A percentile compares a stretch with the other conserved stretches of the same genome.
Conservation (phyloP, 2,113 vertebrate species). For the Pseudorasbora parva region DNA sequence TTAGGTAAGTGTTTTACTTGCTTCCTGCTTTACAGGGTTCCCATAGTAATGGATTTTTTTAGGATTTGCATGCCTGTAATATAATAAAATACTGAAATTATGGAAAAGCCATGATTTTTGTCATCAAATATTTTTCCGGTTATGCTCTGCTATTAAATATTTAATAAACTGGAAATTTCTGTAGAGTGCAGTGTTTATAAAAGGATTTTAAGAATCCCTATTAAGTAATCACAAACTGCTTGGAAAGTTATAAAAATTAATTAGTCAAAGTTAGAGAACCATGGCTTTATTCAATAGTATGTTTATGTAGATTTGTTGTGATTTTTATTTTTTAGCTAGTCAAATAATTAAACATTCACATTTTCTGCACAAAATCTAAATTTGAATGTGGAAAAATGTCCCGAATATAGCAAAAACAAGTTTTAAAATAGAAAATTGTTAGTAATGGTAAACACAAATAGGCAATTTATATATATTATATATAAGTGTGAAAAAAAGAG, state of each 20-base stretch:
- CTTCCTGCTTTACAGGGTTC: background rate
- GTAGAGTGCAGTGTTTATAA: background rate
- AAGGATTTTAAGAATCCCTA: background rate
- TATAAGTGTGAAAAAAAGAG: background rate
- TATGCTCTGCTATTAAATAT: background rate
- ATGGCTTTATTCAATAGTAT: background rate
- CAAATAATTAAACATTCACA: background rate
- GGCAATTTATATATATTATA: too few relatives aligned
- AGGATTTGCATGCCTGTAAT: background rate
- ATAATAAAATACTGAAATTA: background rate
- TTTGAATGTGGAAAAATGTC: background rate
- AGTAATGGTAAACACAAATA: too few relatives aligned
- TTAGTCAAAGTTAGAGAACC: background rate
- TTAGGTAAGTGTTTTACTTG: slow-evolving; percentile 83
- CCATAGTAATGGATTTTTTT: background rate
- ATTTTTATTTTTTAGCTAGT: background rate
- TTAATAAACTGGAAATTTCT: background rate
- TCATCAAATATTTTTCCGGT: background rate
- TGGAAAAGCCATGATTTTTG: background rate
- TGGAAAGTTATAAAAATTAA: background rate
- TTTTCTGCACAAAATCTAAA: background rate
- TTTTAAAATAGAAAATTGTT: too few relatives aligned
- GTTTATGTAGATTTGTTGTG: background rate
- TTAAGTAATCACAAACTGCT: background rate
- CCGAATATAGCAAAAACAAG: too few relatives aligned